Evolutionary conservation across 2,888 invertebrate genomes (phyloP).

Genomic region (Cheilosia soror): DNA sequence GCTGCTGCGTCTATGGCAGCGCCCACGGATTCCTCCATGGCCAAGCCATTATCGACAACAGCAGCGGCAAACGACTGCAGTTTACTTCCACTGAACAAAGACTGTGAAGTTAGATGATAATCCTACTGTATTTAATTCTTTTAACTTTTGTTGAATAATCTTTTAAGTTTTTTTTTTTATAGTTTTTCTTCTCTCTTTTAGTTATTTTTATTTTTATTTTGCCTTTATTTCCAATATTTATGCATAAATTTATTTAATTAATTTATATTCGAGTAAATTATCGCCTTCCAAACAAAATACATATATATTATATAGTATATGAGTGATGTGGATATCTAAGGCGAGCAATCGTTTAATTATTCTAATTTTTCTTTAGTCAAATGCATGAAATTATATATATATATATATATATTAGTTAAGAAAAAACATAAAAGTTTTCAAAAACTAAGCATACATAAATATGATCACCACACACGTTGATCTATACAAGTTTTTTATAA

Average conservation of each 20-base stretch:
- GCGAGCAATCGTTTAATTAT: slow-evolving; percentile 56
- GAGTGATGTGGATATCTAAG: slow-evolving; percentile 60
- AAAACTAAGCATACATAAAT: slow-evolving; percentile 48
- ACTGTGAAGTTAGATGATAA: slow-evolving; percentile 95
- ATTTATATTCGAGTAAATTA: slow-evolving; percentile 70
- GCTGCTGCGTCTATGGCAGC: slow-evolving; percentile 83
- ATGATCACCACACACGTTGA: slow-evolving; percentile 25
- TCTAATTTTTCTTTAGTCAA: slow-evolving; percentile 67
- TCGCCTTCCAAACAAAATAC: slow-evolving; percentile 68
- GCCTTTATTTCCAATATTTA: slow-evolving; percentile 62
- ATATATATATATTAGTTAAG: slow-evolving; percentile 36
- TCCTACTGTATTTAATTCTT: slow-evolving; percentile 74
- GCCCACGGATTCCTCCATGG: slow-evolving; percentile 67
- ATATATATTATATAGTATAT: slow-evolving; percentile 24
- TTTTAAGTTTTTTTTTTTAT: slow-evolving; percentile 59
- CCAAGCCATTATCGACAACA: slow-evolving; percentile 58
- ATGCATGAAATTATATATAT: slow-evolving; percentile 67
- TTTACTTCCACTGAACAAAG: slow-evolving; percentile 88
- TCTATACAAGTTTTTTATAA: slow-evolving; percentile 39
- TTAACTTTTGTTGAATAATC: slow-evolving; percentile 67
- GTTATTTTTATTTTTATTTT: slow-evolving; percentile 29
- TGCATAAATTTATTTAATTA: slow-evolving; percentile 63
- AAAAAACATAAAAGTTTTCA: slow-evolving; percentile 43
- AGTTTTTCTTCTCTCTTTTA: slow-evolving; percentile 28
- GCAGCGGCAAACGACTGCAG: slow-evolving; percentile 78